Percentiles rank a stretch among this genome's conserved stretches.
phyloP scores from a whole-genome alignment of 2,888 invertebrate species.

The Dorcus parallelipipedus region DNA sequence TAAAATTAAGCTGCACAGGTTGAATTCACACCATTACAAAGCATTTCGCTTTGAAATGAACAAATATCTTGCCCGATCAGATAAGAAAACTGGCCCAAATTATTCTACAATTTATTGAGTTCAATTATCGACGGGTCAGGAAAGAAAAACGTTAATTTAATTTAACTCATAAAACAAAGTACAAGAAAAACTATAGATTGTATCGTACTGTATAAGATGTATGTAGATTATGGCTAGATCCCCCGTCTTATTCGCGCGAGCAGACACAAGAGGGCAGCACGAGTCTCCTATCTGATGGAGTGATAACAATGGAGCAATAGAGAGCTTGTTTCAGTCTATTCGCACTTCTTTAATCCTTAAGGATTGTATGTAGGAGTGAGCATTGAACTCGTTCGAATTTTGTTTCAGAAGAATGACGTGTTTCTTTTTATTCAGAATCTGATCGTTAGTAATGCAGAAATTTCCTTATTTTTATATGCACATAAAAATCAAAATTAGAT shows the following conservation, averaged over 20 bases:
- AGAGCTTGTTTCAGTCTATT: conserved; percentile 1
- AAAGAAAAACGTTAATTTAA: neutral
- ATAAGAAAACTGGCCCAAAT: conserved; percentile 21
- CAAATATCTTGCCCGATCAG: conserved; percentile 24
- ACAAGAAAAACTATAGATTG: conserved; percentile 9
- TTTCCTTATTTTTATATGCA: no score
- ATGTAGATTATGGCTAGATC: conserved; percentile 13
- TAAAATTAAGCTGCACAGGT: neutral
- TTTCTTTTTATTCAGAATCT: no score
- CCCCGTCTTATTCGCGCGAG: conserved; percentile 15
- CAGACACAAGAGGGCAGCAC: conserved; percentile 16
- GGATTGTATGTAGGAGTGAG: neutral
- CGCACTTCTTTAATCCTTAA: conserved; percentile 1
- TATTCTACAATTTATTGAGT: conserved; percentile 17
- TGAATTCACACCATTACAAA: neutral
- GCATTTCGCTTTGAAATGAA: no score
- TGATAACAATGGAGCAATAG: conserved; percentile 17
- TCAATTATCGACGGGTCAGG: conserved; percentile 14
- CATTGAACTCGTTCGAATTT: no score
- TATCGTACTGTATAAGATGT: conserved; percentile 5
- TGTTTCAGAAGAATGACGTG: no score
- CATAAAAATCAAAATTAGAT: no score
- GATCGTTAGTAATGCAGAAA: no score
- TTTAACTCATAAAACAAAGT: neutral
- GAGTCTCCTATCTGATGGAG: conserved; percentile 13